These are phyloP conservation scores for Macrotis lagotis DNA, from an alignment of 2,113 vertebrate species.

Conservation along the genomic window DNA sequence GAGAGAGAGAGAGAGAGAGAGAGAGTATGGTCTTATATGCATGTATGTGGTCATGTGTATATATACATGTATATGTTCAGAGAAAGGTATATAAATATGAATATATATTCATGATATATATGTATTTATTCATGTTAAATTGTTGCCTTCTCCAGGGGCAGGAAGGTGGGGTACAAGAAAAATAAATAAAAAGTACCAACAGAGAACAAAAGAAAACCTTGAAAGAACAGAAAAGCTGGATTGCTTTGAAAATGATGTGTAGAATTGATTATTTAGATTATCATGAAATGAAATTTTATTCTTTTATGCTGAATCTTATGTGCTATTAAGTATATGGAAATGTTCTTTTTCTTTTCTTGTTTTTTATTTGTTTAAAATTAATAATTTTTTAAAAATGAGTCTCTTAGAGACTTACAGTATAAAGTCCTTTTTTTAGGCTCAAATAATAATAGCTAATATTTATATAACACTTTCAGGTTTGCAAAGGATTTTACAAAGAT, in stretches of 20 bases:
- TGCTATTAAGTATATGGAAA: not conserved
- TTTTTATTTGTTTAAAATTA: not conserved
- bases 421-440: not conserved
- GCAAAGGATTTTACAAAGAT: not conserved
- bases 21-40: no score
- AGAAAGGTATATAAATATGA: not conserved
- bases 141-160: not conserved
- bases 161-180: not conserved
- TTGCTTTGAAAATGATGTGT: not conserved
- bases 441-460: not conserved
- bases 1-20: no score
- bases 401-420: not conserved
- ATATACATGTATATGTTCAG: no score
- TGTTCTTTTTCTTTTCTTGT: not conserved
- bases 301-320: not conserved
- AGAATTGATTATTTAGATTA: not conserved
- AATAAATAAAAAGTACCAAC: not conserved
- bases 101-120: no score
- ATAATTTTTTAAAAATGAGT: not conserved
- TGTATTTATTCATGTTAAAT: not conserved
- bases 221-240: not conserved
- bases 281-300: not conserved
- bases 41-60: no score
- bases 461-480: not conserved
- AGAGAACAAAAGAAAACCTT: not conserved